Evolutionary conservation across 2,888 invertebrate genomes (phyloP).

Genomic region (Creontiades dilutus): DNA sequence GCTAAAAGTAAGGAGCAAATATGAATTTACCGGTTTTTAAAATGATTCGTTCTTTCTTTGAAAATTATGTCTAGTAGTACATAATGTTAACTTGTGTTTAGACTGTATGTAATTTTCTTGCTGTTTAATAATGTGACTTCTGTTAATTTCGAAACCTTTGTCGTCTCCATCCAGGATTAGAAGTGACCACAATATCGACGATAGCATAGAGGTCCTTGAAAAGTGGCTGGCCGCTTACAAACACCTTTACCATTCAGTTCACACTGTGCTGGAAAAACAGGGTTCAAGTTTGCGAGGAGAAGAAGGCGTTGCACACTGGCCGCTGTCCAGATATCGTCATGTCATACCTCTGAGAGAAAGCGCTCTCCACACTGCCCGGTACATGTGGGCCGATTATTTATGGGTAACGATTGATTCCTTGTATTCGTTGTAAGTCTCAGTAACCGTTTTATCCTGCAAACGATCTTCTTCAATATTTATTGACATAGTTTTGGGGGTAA

Average conservation of each 20-base stretch:
- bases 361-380: conserved; percentile 85
- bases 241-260: conserved; percentile 85
- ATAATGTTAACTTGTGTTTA: too few species aligned
- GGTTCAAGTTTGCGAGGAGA: conserved; percentile 82
- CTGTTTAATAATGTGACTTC: too few species aligned
- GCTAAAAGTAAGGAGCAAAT: too few species aligned
- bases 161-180: conserved; percentile 84
- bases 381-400: conserved; percentile 92
- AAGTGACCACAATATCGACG: conserved; percentile 92
- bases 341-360: conserved; percentile 89
- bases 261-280: conserved; percentile 80
- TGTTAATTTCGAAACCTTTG: neutral
- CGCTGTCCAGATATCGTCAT: conserved; percentile 85
- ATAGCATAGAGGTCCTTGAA: conserved; percentile 85
- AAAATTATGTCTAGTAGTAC: too few species aligned
- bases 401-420: conserved; percentile 82
- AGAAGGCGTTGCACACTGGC: conserved; percentile 86
- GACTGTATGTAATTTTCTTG: too few species aligned
- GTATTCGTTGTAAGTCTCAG: neutral
- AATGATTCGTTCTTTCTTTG: too few species aligned
- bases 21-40: too few species aligned
- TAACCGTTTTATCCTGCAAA: too few species aligned
- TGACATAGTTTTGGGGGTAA: neutral
- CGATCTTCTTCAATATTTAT: too few species aligned
- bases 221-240: conserved; percentile 85